Percentiles rank a stretch among this genome's conserved stretches.
phyloP scores from a whole-genome alignment of 2,113 vertebrate genomes.

The Neomonachus schauinslandi region DNA sequence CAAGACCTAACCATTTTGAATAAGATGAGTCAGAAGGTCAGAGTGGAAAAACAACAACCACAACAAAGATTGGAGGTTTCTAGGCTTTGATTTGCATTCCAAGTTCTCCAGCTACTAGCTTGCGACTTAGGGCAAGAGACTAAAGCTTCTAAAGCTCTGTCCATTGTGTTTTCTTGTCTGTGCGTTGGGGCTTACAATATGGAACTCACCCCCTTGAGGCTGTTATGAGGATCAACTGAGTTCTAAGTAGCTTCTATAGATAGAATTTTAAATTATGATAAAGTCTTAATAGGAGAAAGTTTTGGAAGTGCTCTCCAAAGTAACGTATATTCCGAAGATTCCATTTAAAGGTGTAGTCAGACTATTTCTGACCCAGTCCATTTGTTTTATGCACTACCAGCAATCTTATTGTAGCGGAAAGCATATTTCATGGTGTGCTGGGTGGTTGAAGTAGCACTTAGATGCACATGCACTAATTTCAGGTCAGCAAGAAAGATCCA shows the following conservation, averaged over 20 bases:
- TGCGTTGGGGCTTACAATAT: not conserved
- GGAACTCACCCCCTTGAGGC: not conserved
- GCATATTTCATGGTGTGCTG: slow-evolving; percentile 86
- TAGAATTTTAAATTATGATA: not conserved
- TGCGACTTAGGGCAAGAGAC: not conserved
- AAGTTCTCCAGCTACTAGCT: no score
- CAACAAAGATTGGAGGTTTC: not conserved
- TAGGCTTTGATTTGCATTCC: not conserved
- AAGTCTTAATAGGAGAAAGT: not conserved
- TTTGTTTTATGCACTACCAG: slow-evolving; percentile 88
- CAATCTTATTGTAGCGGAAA: slow-evolving; percentile 86
- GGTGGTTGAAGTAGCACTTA: slow-evolving; percentile 82
- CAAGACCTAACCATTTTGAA: not conserved
- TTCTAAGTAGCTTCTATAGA: not conserved
- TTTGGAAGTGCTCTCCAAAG: not conserved
- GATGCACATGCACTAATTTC: slow-evolving; percentile 84
- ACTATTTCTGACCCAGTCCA: slow-evolving; percentile 80
- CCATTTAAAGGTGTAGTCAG: slow-evolving; percentile 79
- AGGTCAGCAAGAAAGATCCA: slow-evolving; percentile 88
- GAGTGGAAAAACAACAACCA: not conserved
- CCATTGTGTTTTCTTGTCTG: not conserved
- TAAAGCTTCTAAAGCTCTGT: not conserved
- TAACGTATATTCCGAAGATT: slow-evolving; percentile 37
- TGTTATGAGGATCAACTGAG: not conserved
- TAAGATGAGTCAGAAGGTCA: not conserved